Base-by-base conservation (phyloP, 2,888 invertebrate species). In the Trachelus stipa region DNA sequence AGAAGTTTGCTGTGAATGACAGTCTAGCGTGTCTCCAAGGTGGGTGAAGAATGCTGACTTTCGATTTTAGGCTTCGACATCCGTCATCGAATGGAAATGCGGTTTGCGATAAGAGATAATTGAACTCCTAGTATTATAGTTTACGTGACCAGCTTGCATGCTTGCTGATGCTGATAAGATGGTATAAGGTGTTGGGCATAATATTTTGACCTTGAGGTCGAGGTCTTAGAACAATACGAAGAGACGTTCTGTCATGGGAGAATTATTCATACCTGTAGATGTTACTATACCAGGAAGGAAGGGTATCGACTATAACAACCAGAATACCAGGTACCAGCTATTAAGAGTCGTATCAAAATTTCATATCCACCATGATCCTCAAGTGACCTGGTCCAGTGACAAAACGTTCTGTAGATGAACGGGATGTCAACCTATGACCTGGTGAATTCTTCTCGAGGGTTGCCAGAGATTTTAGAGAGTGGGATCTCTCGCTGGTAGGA, bases 41-140 rank as follows among this genome's bases (percentile, higher is more conserved):
- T 90, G 90, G 90, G 90, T 90, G 89, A 87, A 83, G 87, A 88
- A 87, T 89, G 86, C 85, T 87, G 84, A 86, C 83, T 88, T 88
- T 85, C 83, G 85, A 81, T 86, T 86, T 82, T 85, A 76, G 73
- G 31, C 76, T 73, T 34, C 73, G 31, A 75, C 68, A 37, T 73
- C 76, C 76, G 73, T 40, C 73, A 37, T 34, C 83, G 83, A 82
- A 74, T 85, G 82, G 78, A 80, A 82, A 80, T 84, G 81, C 85
- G 81, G 79, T 86, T 86, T 81, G 76, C 56, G 56, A 56, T 80
- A 79, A 82, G 81, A 83, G 80, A 81, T 81, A 84, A 84, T 80
- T 56, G 9, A 85, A 85, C 85, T 85, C 74, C 84, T 87, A 87
- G 87, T 87, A 80, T 81, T 78, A 85, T 88, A 88, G 87, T 88